phyloP scores from a whole-genome alignment of 1,140 invertebrate species.

The Scaptodrosophila lebanonensis region DNA sequence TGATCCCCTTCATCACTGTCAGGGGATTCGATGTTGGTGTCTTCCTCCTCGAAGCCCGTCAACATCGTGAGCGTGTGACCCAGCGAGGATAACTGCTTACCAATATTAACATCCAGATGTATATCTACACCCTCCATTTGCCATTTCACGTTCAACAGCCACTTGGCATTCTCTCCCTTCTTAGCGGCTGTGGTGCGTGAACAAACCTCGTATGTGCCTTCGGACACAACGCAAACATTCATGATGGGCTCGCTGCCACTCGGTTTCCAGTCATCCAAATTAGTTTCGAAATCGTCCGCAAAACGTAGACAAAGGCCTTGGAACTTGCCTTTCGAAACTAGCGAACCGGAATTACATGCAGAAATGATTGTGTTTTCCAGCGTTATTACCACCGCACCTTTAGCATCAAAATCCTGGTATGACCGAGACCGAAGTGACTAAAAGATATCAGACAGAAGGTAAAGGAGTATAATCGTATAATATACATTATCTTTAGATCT shows the following conservation, averaged over 20 bases:
- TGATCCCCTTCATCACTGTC: slow-evolving; percentile 87
- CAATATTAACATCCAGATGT: slow-evolving; percentile 96
- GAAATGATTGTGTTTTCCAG: slow-evolving; percentile 96
- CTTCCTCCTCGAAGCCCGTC: slow-evolving; percentile 91
- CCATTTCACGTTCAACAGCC: slow-evolving; percentile 98
- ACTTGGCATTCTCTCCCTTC: slow-evolving; percentile 95
- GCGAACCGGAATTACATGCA: slow-evolving; percentile 89
- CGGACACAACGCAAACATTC: slow-evolving; percentile 98
- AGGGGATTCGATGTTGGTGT: slow-evolving; percentile 83
- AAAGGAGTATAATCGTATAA: no score
- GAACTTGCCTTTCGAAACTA: slow-evolving; percentile 88
- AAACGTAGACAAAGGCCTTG: slow-evolving; percentile 94
- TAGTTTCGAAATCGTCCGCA: slow-evolving; percentile 97
- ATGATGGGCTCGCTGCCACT: slow-evolving; percentile 90
- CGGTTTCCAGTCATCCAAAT: slow-evolving; percentile 98
- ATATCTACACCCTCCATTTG: slow-evolving; percentile 99
- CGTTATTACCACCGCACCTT: slow-evolving; percentile 95
- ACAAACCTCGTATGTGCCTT: slow-evolving; percentile 98
- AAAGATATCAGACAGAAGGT: slow-evolving; percentile 20
- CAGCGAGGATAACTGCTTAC: slow-evolving; percentile 94
- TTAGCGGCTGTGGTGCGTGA: slow-evolving; percentile 91
- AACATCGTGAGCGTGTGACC: slow-evolving; percentile 97
- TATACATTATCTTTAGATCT: no score
- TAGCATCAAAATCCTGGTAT: slow-evolving; percentile 86
- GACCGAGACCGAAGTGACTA: slow-evolving; percentile 82